Evolutionary conservation across 1,140 invertebrate genomes (phyloP), one percentile per base, ranked within the genome.

Genomic region (Brachionus koreanus): DNA sequence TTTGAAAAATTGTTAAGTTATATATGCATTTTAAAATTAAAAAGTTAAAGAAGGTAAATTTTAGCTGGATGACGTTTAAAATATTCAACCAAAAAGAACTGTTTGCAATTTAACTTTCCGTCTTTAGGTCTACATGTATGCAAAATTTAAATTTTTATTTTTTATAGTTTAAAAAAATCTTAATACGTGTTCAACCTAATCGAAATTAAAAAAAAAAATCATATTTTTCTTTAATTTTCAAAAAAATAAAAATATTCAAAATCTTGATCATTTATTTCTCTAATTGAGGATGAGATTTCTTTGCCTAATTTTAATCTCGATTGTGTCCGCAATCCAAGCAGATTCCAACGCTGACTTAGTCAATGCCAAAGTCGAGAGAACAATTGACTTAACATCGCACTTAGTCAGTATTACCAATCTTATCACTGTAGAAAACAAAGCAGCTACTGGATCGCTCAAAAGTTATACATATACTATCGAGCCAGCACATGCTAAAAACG

Each of bases 391-490:
- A 16, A 65, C 57, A 46, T 67, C 61, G 16, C 61, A 69, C 49
- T 82, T 82, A 23, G 57, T 19, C 33, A 19, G 46, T 29, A 6
- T 65, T 9, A 67, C 61, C 16, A 65, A 2, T 65, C n/a, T 65
- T 7, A 65, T 82, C 10, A 82, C 79, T 19, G 57, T 82, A 7
- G 61, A 82, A 82, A 82, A 82, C 49, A 46, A 65, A 69, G 79
- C 57, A 43, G 25, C 61, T 37, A 82, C 33, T 37, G 76, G 76
- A 43, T 46, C 61, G 12, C n/a, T 52, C 42, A 49, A 57, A 33
- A 65, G 23, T 23, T 82, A 82, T 69, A 65, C 43, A 37, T 82
- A 67, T 39, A 52, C 33, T 10, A 23, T 82, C 10, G 79, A 82
- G 16, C 79, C 79, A 65, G 57, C 43, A 52, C 79, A 82, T 52